Evolutionary conservation across 2,888 invertebrate species (phyloP), one percentile per base, ranked within the genome.

Genomic region (Petrophora chlorosata): DNA sequence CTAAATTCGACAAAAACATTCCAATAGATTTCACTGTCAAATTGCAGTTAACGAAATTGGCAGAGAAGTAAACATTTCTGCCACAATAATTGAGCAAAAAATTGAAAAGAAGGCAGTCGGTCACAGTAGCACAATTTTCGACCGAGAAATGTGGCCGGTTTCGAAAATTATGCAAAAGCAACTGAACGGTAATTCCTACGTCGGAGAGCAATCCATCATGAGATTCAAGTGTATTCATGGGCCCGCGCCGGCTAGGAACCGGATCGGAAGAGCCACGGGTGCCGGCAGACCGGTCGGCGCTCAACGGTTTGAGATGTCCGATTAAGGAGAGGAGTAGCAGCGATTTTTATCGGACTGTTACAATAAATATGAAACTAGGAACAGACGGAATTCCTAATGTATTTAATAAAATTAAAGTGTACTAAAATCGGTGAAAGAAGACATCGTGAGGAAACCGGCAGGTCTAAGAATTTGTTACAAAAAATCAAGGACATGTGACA

Each of bases 281-380:
- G 33, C 3, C 30, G 13, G 51, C 41, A 38, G 60, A 71, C 70
- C 73, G 70, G 72, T 73, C 49, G 53, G 35, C 42, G 46, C 41
- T 17, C 50, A 67, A 67, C 67, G 68, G 65, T 61, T 65, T 59
- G 28, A 40, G 33, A 47, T 23, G 23, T n/a, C 12, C 41, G 48
- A 49, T 56, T 60, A 65, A 58, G 63, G 61, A 59, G 63, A 64
- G 63, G 63, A 43, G 15, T 44, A 51, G 32, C 32, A 17, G 39
- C 29, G 9, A 26, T 29, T 51, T 57, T 39, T 55, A 52, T 45
- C 43, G 35, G 54, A 66, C 7, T 22, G 2, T 22, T n/a, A n/a
- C n/a, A n/a, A n/a, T n/a, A n/a, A n/a, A n/a, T n/a, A n/a, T n/a
- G n/a, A n/a, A n/a, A n/a, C n/a, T n/a, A n/a, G n/a, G n/a, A n/a